Base-by-base conservation (phyloP, 1,140 invertebrate genomes). In the Linepithema humile region DNA sequence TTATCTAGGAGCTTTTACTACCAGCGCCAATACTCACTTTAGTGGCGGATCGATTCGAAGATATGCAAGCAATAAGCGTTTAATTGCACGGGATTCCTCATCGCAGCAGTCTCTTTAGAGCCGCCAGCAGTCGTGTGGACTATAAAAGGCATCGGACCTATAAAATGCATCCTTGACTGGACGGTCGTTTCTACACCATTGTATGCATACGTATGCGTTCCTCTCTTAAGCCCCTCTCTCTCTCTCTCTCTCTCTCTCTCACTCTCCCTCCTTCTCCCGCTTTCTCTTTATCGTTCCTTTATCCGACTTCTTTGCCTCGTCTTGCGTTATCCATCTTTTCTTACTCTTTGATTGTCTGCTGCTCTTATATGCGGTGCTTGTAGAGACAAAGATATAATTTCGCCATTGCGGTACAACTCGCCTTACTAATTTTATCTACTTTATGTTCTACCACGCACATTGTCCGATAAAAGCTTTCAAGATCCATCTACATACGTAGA, bases 21-120 rank as follows among this genome's bases (percentile, higher is more conserved):
- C 93, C 90, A 83, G 82, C 69, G 91, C 92, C 92, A 90, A 94
- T 94, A 94, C 92, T 91, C 84, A 91, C 89, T 93, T 94, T 94
- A 94, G 92, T 92, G 92, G 91, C 70, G 93, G 92, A 94, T 94
- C 93, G 94, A 94, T 94, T 94, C 91, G 91, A 85, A 93, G 93
- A 94, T 94, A 94, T 93, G 93, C 92, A 92, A 91, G 94, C 94
- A 94, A 94, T 94, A 94, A 94, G 92, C 91, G 90, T 94, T 94
- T 94, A 94, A 94, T 94, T 94, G 94, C 92, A 93, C 94, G 67
- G 93, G 93, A 94, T 94, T 94, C 94, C 92, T 94, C 93, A 94
- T 94, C 89, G 85, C 87, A 80, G 87, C 90, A 93, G 91, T 89
- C 90, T 93, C 91, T 90, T 92, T 89, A 91, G 89, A 93, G 89